Conservation (phyloP, 2,888 invertebrate genomes). For the Byasa hedistus region DNA sequence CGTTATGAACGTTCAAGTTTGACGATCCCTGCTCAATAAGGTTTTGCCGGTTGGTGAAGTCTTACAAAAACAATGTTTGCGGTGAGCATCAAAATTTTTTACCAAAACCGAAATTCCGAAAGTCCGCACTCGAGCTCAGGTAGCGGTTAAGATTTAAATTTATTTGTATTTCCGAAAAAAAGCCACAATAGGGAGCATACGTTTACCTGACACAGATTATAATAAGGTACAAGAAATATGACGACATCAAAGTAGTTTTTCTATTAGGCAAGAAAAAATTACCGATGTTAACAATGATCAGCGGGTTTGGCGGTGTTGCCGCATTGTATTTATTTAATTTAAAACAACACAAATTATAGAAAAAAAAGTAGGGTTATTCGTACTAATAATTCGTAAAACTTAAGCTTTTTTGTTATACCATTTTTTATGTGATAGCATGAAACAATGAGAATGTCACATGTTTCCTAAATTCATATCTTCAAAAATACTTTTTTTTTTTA, state of each 20-base stretch:
- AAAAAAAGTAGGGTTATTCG: background rate
- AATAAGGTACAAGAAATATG: conserved; percentile 76
- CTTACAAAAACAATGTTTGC: conserved; percentile 76
- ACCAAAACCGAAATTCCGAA: conserved; percentile 67
- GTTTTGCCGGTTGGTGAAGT: conserved; percentile 47
- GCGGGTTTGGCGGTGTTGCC: conserved; percentile 1
- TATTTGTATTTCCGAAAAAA: conserved; percentile 76
- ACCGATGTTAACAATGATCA: conserved; percentile 12
- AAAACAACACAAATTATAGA: background rate
- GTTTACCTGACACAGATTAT: conserved; percentile 75
- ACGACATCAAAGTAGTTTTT: conserved; percentile 68
- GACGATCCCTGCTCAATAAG: conserved; percentile 43
- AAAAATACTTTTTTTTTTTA: too few relatives aligned
- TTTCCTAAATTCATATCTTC: too few relatives aligned
- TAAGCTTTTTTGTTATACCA: too few relatives aligned
- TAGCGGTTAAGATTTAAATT: conserved; percentile 70
- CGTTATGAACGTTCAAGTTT: conserved; percentile 37
- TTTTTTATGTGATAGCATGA: too few relatives aligned
- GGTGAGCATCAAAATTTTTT: conserved; percentile 72
- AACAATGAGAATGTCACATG: too few relatives aligned
- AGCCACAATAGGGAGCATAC: conserved; percentile 62
- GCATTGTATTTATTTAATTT: conserved; percentile 5
- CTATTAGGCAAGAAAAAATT: conserved; percentile 38
- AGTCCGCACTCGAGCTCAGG: conserved; percentile 74
- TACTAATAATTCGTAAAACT: too few relatives aligned